Conservation (phyloP, 1,140 invertebrate species). For the Drosophila orosa region DNA sequence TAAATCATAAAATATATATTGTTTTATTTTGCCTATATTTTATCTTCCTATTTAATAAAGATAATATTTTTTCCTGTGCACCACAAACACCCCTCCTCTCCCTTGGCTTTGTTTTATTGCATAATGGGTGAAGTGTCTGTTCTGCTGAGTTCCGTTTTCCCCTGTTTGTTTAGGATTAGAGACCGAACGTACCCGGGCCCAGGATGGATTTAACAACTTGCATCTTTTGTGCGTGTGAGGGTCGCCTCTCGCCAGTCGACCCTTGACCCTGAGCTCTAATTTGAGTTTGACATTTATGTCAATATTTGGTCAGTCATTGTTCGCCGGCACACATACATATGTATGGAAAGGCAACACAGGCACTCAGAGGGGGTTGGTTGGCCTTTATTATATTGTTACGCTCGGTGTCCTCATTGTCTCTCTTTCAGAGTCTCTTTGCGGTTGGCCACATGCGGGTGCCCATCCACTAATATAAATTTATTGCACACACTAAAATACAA, state of each 20-base stretch:
- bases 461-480: slow-evolving; percentile 77
- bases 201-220: slow-evolving; percentile 58
- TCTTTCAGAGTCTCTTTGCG: slow-evolving; percentile 11
- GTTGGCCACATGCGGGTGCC: slow-evolving; percentile 65
- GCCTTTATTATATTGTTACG: slow-evolving; percentile 78
- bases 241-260: slow-evolving; percentile 33
- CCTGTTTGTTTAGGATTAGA: slow-evolving; percentile 78
- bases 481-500: slow-evolving; percentile 82
- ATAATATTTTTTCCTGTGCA: slow-evolving; percentile 5
- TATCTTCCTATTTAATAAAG: fast-evolving
- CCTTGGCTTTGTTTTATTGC: slow-evolving; percentile 71
- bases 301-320: slow-evolving; percentile 84
- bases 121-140: slow-evolving; percentile 74
- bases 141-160: slow-evolving; percentile 43
- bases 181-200: slow-evolving; percentile 5
- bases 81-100: not conserved
- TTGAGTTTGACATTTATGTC: slow-evolving; percentile 84
- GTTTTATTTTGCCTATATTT: not conserved
- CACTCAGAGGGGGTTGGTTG: slow-evolving; percentile 5
- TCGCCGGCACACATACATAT: slow-evolving; percentile 45
- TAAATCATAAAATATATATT: too few species aligned
- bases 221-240: slow-evolving; percentile 51
- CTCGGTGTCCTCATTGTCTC: slow-evolving; percentile 69
- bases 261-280: slow-evolving; percentile 84
- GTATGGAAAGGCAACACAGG: slow-evolving; percentile 6